A percentile compares a stretch with the other conserved stretches of the same genome.
phyloP scores from a whole-genome alignment of 2,113 vertebrate species.

The Zosterops lateralis region DNA sequence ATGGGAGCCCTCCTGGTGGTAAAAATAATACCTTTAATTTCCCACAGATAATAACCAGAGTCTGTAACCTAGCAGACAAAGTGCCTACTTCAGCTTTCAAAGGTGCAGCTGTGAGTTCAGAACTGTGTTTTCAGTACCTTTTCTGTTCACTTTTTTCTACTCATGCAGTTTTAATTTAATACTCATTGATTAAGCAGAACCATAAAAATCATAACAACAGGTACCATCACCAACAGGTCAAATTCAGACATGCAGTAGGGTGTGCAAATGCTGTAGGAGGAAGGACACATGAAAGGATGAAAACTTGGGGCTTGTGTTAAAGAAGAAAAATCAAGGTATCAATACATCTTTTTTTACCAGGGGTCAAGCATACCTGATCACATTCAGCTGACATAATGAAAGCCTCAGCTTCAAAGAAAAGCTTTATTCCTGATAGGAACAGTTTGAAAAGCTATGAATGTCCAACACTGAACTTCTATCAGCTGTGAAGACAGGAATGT shows the following conservation, averaged over 20 bases:
- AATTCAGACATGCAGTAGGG: not conserved
- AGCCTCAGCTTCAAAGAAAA: not conserved
- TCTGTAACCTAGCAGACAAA: slow-evolving; percentile 26
- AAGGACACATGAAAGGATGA: not conserved
- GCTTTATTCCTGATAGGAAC: not conserved
- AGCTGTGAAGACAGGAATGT: not conserved
- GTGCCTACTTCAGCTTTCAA: slow-evolving; percentile 15
- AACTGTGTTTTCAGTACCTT: not conserved
- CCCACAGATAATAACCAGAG: slow-evolving; percentile 12
- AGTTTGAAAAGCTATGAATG: not conserved
- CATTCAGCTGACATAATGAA: not conserved
- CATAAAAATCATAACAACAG: not conserved
- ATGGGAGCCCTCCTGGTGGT: slow-evolving; percentile 24
- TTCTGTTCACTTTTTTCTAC: not conserved
- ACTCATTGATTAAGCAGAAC: not conserved
- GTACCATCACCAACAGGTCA: not conserved
- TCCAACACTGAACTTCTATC: not conserved
- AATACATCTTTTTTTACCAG: not conserved
- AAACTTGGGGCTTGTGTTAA: not conserved
- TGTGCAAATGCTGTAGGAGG: not conserved
- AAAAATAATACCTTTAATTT: slow-evolving; percentile 62
- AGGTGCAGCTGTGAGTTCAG: not conserved
- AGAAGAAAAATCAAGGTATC: not conserved
- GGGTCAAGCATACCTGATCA: not conserved
- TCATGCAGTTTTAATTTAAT: not conserved